Conservation (phyloP, 2,113 vertebrate genomes). For the Tetrax tetrax region DNA sequence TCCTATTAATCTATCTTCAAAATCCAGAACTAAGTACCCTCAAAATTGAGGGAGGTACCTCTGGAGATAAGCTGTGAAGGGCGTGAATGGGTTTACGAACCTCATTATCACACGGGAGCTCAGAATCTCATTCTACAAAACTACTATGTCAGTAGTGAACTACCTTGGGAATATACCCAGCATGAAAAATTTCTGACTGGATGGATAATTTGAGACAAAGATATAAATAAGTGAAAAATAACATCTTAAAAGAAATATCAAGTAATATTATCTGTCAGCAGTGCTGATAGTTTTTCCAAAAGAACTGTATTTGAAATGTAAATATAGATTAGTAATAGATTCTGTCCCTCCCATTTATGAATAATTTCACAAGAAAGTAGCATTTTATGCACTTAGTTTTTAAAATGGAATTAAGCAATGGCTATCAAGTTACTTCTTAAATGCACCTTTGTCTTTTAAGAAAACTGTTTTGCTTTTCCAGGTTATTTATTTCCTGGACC, state of each 20-base stretch:
- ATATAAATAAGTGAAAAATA: background rate
- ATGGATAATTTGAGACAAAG: background rate
- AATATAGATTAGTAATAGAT: background rate
- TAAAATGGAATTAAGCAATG: background rate
- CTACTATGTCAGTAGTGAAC: background rate
- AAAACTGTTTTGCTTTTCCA: background rate
- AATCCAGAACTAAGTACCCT: background rate
- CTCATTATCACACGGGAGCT: fast-evolving
- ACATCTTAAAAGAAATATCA: background rate
- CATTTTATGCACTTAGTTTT: background rate
- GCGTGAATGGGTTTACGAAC: background rate
- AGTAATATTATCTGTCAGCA: background rate
- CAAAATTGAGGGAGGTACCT: background rate
- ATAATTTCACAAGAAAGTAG: background rate
- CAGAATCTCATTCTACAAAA: background rate
- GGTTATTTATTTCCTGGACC: slow-evolving; percentile 11
- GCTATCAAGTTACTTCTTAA: background rate
- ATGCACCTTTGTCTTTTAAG: background rate
- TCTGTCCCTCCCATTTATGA: background rate
- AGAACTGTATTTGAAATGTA: background rate
- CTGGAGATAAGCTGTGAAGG: background rate
- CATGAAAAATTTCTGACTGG: background rate
- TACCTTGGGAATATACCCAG: background rate
- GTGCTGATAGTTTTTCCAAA: background rate
- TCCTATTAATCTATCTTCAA: background rate